Conservation (phyloP, 2,797 vertebrate genomes). For the Pseudotriccus pelzelni region DNA sequence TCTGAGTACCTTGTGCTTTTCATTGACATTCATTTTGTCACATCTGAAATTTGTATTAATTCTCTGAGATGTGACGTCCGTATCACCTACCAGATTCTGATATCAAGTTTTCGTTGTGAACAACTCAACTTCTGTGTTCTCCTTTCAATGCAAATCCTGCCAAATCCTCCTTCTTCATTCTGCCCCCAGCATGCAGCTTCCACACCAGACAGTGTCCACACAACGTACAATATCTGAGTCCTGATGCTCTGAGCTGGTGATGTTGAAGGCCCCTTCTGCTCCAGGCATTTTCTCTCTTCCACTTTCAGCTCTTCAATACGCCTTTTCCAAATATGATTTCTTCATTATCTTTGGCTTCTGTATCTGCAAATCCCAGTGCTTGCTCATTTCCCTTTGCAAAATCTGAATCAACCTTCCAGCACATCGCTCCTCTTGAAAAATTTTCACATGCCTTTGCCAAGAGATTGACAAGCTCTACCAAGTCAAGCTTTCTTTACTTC, state of each 20-base stretch:
- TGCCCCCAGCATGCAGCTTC: neutral
- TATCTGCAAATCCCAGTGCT: neutral
- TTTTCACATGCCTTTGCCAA: conserved; percentile 12
- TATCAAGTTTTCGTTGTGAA: neutral
- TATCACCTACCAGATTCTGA: neutral
- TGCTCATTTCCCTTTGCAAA: conserved; percentile 21
- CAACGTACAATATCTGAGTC: neutral
- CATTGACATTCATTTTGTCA: neutral
- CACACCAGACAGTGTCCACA: neutral
- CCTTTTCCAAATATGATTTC: neutral
- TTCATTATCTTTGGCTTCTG: conserved; percentile 1
- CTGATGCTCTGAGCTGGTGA: neutral
- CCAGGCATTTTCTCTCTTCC: neutral
- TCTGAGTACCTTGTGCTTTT: neutral
- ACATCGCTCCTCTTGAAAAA: conserved; percentile 27
- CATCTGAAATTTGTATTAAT: neutral
- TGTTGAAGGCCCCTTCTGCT: neutral
- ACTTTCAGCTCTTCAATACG: neutral
- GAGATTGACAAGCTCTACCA: conserved; percentile 22
- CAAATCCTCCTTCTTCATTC: neutral
- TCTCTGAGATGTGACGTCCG: neutral
- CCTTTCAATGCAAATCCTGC: neutral
- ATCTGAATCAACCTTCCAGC: neutral
- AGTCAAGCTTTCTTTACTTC: conserved; percentile 4
- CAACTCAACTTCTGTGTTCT: neutral